Conservation (phyloP, 2,797 vertebrate genomes). For the Urosaurus nigricauda region DNA sequence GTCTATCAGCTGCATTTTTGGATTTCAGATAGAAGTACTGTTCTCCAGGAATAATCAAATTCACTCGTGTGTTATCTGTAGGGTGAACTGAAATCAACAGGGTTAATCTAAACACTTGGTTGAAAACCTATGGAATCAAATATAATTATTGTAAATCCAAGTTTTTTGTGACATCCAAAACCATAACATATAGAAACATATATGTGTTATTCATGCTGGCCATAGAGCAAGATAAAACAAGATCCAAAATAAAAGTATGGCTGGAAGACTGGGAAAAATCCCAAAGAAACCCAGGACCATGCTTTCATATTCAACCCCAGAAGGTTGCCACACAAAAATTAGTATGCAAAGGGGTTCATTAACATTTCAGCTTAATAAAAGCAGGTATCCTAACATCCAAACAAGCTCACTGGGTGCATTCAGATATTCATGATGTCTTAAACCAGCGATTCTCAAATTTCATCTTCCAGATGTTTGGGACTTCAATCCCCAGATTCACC, state of each 20-base stretch:
- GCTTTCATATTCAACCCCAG: background rate
- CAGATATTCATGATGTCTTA: background rate
- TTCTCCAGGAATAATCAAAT: conserved; percentile 96
- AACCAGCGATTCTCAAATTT: background rate
- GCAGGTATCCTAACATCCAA: background rate
- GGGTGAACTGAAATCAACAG: conserved; percentile 86
- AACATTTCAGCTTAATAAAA: background rate
- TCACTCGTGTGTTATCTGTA: conserved; percentile 93
- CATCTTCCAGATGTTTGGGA: too few relatives aligned
- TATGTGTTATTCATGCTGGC: too few relatives aligned
- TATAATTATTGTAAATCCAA: background rate
- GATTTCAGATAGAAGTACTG: conserved; percentile 98
- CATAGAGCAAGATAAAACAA: too few relatives aligned
- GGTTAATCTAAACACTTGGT: conserved; percentile 28
- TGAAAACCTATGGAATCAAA: background rate
- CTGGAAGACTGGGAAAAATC: background rate
- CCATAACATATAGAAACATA: too few relatives aligned
- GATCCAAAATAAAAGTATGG: too few relatives aligned
- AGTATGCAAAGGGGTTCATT: background rate
- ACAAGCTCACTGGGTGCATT: background rate
- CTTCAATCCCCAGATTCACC: too few relatives aligned
- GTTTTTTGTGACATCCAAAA: background rate
- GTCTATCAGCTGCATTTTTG: conserved; percentile 95
- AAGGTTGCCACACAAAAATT: background rate
- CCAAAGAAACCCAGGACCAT: background rate